Conservation (phyloP, 1,140 invertebrate genomes). For the Schlechtendalia chinensis region DNA sequence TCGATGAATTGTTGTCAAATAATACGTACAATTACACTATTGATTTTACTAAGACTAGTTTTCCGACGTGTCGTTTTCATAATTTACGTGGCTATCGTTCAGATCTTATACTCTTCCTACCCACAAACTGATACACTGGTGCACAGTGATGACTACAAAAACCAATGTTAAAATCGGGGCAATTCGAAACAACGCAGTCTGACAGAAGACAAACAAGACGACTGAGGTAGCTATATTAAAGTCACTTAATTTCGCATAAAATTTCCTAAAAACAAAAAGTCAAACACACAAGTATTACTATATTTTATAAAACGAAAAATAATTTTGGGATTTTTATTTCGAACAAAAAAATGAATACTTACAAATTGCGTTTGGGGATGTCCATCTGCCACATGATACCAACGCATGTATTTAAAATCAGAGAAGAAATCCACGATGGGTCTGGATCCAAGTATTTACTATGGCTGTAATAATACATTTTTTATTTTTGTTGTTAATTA, state of each 20-base stretch:
- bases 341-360: background rate
- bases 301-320: background rate
- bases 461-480: background rate
- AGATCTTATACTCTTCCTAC: background rate
- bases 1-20: no score
- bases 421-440: conserved; percentile 26
- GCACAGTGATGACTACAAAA: conserved; percentile 21
- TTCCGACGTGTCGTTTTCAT: background rate
- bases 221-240: background rate
- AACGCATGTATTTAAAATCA: conserved; percentile 17
- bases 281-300: no score
- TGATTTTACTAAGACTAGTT: background rate
- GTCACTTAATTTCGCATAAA: conserved; percentile 7
- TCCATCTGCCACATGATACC: conserved; percentile 24
- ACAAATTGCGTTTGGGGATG: conserved; percentile 31
- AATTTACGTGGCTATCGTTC: conserved; percentile 1
- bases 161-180: conserved; percentile 31
- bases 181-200: conserved; percentile 32
- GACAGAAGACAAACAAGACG: conserved; percentile 25
- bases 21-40: no score
- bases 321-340: no score
- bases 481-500: background rate
- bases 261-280: conserved; percentile 24
- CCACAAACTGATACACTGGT: conserved; percentile 26
- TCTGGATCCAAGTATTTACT: conserved; percentile 29